Base-by-base conservation (phyloP, 2,113 vertebrate genomes). In the Cyphomyrus discorhynchus region DNA sequence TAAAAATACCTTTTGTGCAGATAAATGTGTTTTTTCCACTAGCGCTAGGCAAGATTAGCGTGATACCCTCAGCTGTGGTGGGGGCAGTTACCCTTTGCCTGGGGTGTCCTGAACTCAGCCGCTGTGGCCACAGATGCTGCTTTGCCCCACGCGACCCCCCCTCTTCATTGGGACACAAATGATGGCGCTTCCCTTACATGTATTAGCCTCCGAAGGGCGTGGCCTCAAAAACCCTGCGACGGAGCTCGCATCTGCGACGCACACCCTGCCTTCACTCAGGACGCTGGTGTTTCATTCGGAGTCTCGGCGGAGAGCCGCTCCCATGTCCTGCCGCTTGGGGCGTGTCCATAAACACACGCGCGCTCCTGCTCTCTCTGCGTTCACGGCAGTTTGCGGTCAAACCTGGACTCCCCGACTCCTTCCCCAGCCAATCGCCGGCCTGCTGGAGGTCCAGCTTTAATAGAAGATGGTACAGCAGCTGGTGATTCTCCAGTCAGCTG, bases 1-100 rank as follows among this genome's bases (percentile, higher is more conserved):
- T 80, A 80, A 80, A 80, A 80, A 80, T 80, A 80, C 74, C 17
- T 80, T 80, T 80, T 42, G 31, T 15, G 74, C 74, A 80, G 74
- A 80, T 80, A 80, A 80, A 80, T 80, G 35, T 80, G 70, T 56
- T 66, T 80, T 42, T 80, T 80, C 35, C 74, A 42, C 74, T 80
- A 80, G 74, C 1, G 31, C 4, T 39, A 39, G 74, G 13, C 15
- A 35, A 42, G 74, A 80, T 42, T 80, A 39, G 35, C n/a, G 74
- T 80, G 35, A 35, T 74, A 74, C 27, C 31, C 31, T 74, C 31
- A 74, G 70, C 70, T 74, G 70, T 3, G 27, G 10, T 35, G 70
- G 31, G 74, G 74, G 35, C 31, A 19, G 74, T 80, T 35, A 80
- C 74, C 74, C 74, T 80, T 15, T 42, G 31, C 35, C 15, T 17